Evolutionary conservation across 2,113 vertebrate species (phyloP).

Genomic region (Gnathonemus longibarbis): DNA sequence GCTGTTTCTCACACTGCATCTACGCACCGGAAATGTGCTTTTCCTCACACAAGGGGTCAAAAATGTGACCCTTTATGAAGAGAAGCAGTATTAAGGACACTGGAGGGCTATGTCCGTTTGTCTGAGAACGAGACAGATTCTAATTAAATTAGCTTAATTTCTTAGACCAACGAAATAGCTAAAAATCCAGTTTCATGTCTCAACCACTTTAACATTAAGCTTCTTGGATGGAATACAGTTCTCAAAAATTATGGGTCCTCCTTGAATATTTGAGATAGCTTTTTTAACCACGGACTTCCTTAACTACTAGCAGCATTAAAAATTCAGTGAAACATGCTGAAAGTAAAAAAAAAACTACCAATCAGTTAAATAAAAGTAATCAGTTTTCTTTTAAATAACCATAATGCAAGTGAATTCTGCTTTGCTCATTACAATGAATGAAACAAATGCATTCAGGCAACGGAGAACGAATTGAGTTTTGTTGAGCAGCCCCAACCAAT

Average conservation of each 20-base stretch:
- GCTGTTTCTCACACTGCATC: constrained; percentile 18
- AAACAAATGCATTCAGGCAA: background rate
- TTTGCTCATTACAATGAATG: background rate
- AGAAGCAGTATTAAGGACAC: background rate
- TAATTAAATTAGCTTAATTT: constrained; percentile 21
- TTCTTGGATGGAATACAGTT: constrained; percentile 2
- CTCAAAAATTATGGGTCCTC: background rate
- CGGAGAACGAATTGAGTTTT: background rate
- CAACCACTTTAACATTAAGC: background rate
- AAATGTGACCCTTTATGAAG: constrained; percentile 4
- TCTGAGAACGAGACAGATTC: background rate
- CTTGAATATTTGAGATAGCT: background rate
- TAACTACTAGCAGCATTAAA: background rate
- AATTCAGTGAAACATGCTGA: background rate
- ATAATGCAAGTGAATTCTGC: background rate
- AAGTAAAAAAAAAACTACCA: background rate
- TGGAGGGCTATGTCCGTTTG: constrained; percentile 4
- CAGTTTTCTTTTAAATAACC: background rate
- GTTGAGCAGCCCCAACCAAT: background rate
- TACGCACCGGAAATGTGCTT: constrained; percentile 10
- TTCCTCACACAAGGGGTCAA: constrained; percentile 13
- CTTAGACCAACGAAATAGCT: constrained; percentile 1
- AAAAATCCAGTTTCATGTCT: background rate
- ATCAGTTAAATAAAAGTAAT: background rate
- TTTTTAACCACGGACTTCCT: background rate